These are phyloP conservation scores for Microcebus murinus DNA, from an alignment of 2,113 vertebrate genomes.

Conservation along the genomic window DNA sequence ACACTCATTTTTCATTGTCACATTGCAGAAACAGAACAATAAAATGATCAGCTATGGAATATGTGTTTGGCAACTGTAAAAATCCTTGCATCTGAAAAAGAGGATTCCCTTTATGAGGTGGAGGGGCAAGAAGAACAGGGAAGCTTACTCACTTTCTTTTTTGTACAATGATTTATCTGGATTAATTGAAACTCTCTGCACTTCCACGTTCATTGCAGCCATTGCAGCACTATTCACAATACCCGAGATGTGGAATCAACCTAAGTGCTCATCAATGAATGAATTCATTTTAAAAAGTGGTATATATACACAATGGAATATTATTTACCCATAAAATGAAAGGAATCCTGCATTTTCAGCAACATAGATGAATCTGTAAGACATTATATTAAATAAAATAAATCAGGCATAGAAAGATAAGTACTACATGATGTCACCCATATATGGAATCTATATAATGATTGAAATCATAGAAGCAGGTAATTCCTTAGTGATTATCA, in stretches of 20 bases:
- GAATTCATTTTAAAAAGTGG: background rate
- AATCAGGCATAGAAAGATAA: background rate
- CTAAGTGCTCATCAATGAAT: background rate
- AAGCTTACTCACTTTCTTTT: background rate
- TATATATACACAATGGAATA: background rate
- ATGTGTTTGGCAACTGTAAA: background rate
- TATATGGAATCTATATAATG: background rate
- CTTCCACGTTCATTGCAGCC: background rate
- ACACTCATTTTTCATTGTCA: constrained; percentile 50
- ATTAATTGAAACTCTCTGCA: background rate
- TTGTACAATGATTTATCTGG: background rate
- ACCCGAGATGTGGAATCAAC: too few species aligned
- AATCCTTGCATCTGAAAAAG: background rate
- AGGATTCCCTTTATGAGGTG: background rate
- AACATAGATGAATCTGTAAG: background rate
- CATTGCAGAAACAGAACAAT: background rate
- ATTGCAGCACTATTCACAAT: background rate
- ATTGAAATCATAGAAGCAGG: background rate
- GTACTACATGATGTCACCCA: background rate
- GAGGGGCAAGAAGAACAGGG: fast-evolving
- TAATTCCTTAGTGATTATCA: background rate
- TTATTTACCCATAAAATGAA: background rate
- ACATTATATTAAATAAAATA: background rate
- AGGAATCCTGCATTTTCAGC: background rate
- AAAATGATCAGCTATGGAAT: background rate